These are phyloP conservation scores for Nemurella pictetii DNA, from an alignment of 2,888 invertebrate species.

Conservation along the genomic window DNA sequence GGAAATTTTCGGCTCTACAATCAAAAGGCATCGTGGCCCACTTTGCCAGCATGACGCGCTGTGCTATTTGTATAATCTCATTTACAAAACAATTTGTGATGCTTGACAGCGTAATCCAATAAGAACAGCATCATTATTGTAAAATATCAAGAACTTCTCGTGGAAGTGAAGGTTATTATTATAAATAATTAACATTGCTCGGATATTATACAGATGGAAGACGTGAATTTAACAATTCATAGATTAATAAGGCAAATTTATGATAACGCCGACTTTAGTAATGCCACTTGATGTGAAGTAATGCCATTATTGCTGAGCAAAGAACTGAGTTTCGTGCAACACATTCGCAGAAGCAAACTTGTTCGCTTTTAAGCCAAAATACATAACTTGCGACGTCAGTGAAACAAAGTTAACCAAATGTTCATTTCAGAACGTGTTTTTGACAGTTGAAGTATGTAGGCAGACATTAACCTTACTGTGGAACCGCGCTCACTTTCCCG, in stretches of 20 bases:
- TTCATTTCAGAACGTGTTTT: conserved; percentile 21
- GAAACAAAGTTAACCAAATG: conserved; percentile 28
- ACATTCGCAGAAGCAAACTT: neutral
- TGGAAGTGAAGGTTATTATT: neutral
- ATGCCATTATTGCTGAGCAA: neutral
- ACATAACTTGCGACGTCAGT: conserved; percentile 19
- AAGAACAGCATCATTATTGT: neutral
- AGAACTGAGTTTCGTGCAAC: neutral
- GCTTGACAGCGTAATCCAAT: neutral
- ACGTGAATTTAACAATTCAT: neutral
- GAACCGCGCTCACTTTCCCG: neutral
- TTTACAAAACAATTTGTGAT: neutral
- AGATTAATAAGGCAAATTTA: neutral
- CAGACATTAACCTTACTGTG: conserved; percentile 23
- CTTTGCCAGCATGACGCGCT: neutral
- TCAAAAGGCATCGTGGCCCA: neutral
- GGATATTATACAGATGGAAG: neutral
- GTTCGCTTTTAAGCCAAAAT: neutral
- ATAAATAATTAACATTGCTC: neutral
- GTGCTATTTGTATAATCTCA: neutral
- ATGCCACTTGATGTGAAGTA: neutral
- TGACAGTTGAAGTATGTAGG: conserved; percentile 30
- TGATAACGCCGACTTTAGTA: neutral
- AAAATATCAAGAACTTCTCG: neutral
- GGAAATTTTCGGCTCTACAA: neutral